These are phyloP conservation scores for Argyresthia albistria DNA, from an alignment of 2,888 invertebrate genomes.

Conservation along the genomic window DNA sequence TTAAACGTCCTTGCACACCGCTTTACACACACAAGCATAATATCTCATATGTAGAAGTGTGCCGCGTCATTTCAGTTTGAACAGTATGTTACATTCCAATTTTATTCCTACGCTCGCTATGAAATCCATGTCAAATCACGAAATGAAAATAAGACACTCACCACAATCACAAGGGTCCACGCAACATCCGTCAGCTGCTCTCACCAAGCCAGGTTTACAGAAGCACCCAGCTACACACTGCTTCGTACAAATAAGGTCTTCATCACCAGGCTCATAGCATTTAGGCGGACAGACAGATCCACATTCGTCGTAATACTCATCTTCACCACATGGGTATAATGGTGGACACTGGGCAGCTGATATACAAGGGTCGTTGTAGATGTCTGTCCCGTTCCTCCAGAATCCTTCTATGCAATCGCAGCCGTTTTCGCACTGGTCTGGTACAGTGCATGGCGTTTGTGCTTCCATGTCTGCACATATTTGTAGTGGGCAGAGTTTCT, in stretches of 20 bases:
- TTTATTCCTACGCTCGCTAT: no score
- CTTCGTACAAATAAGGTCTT: not conserved
- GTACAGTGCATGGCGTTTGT: no score
- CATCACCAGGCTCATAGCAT: slow-evolving; percentile 24
- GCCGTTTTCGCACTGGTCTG: not conserved
- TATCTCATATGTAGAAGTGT: no score
- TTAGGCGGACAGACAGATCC: slow-evolving; percentile 8
- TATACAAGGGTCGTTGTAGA: not conserved
- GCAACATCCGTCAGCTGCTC: slow-evolving; percentile 5
- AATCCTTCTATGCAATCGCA: not conserved
- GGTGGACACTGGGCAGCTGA: no score
- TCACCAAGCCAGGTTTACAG: slow-evolving; percentile 21
- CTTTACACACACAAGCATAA: no score
- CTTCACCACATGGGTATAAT: not conserved
- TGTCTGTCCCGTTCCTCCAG: not conserved
- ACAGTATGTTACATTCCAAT: no score
- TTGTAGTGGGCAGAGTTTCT: no score
- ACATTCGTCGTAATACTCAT: not conserved
- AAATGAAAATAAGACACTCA: not conserved
- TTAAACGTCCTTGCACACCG: no score
- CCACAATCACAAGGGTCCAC: slow-evolving; percentile 4
- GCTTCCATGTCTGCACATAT: no score
- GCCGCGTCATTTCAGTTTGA: slow-evolving; percentile 18
- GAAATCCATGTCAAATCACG: no score
- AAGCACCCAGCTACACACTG: slow-evolving; percentile 22